A percentile compares a stretch with the other conserved stretches of the same genome.
phyloP scores from a whole-genome alignment of 2,888 invertebrate species.

The Lutraria lutraria region DNA sequence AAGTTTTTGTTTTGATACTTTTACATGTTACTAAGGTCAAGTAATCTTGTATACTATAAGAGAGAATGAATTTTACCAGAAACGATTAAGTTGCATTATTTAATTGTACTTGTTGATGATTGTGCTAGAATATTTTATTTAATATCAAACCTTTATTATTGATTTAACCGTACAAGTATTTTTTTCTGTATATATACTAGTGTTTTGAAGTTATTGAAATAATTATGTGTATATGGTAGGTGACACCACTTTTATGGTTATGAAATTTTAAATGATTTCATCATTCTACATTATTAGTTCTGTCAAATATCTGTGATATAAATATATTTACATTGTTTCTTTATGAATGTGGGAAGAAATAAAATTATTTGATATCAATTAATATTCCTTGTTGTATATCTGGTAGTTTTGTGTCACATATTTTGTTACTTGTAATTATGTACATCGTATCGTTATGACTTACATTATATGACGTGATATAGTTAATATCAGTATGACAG shows the following conservation, averaged over 20 bases:
- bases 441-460: too few relatives aligned
- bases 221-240: too few relatives aligned
- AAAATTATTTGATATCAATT: not conserved
- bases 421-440: too few relatives aligned
- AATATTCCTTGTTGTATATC: too few relatives aligned
- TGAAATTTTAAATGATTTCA: not conserved
- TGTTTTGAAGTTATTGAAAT: not conserved
- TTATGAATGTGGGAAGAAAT: not conserved
- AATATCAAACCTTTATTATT: not conserved
- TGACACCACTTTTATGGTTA: not conserved
- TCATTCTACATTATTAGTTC: conserved; percentile 2
- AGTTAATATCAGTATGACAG: too few relatives aligned
- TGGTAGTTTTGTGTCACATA: too few relatives aligned
- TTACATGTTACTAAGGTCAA: not conserved
- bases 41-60: not conserved
- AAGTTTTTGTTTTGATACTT: not conserved
- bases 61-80: not conserved
- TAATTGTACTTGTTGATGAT: not conserved
- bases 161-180: not conserved
- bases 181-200: not conserved
- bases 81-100: not conserved
- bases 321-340: conserved; percentile 12
- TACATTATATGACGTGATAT: too few relatives aligned
- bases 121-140: not conserved
- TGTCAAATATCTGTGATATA: conserved; percentile 33